Evolutionary conservation across 2,888 invertebrate species (phyloP).

Genomic region (Adineta ricciae): DNA sequence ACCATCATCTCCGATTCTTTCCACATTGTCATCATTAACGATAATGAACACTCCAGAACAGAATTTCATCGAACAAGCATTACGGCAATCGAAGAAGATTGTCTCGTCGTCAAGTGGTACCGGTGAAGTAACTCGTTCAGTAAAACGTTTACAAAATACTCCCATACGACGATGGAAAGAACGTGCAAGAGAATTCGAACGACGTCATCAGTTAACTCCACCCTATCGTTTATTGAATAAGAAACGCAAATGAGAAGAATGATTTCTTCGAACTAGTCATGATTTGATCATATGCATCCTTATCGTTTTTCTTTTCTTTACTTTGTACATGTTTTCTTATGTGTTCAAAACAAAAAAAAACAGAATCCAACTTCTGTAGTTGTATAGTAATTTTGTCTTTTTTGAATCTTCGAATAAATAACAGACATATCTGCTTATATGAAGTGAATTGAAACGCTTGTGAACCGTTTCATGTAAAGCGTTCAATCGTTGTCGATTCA

Average conservation of each 20-base stretch:
- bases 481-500: neutral
- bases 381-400: neutral
- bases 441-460: neutral
- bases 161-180: neutral
- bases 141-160: slow-evolving; percentile 21
- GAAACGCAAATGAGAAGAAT: neutral
- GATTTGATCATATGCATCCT: neutral
- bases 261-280: neutral
- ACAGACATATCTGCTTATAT: neutral
- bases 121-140: slow-evolving; percentile 8
- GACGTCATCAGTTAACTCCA: neutral
- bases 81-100: neutral
- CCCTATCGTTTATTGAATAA: neutral
- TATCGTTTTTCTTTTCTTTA: neutral
- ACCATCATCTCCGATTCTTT: neutral
- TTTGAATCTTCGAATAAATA: neutral
- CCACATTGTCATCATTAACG: neutral
- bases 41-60: slow-evolving; percentile 1
- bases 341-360: neutral
- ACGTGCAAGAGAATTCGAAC: neutral
- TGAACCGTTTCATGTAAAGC: neutral
- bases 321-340: slow-evolving; percentile 8
- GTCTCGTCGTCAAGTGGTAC: neutral
- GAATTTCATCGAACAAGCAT: neutral
- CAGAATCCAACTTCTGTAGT: neutral